phyloP scores from a whole-genome alignment of 1,140 invertebrate genomes.

The Drosophila navojoa region DNA sequence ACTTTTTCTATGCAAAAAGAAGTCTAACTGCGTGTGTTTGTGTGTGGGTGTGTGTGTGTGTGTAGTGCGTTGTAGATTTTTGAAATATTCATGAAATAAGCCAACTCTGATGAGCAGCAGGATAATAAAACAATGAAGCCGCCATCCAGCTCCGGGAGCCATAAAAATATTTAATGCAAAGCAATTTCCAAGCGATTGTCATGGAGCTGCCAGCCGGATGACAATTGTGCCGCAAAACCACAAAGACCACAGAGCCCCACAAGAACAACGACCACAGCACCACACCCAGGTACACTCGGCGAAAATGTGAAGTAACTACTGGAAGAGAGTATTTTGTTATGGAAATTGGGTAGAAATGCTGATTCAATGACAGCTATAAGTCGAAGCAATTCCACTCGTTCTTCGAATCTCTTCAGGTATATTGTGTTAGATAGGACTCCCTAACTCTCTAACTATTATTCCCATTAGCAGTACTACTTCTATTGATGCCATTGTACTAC shows the following conservation, averaged over 20 bases:
- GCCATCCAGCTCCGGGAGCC: constrained; percentile 50
- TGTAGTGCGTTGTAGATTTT: constrained; percentile 50
- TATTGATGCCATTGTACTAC: no score
- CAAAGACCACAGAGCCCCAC: not conserved
- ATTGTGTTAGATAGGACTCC: no score
- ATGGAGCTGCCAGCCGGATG: constrained; percentile 54
- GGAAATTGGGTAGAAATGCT: no score
- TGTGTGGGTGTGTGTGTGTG: not conserved
- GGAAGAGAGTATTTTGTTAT: no score
- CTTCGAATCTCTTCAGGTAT: no score
- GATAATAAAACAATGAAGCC: constrained; percentile 76
- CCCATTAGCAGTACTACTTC: no score
- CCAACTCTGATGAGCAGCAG: constrained; percentile 40
- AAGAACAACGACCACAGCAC: not conserved
- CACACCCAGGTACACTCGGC: not conserved
- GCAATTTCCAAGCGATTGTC: constrained; percentile 53
- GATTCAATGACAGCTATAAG: no score
- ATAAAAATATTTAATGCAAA: constrained; percentile 81
- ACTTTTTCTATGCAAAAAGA: constrained; percentile 69
- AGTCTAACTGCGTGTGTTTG: not conserved
- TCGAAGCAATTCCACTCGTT: no score
- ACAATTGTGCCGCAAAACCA: constrained; percentile 54
- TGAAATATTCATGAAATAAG: constrained; percentile 73
- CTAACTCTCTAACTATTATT: no score
- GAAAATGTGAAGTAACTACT: not conserved